Evolutionary conservation across 2,797 vertebrate species (phyloP).

Genomic region (Streptopelia turtur): DNA sequence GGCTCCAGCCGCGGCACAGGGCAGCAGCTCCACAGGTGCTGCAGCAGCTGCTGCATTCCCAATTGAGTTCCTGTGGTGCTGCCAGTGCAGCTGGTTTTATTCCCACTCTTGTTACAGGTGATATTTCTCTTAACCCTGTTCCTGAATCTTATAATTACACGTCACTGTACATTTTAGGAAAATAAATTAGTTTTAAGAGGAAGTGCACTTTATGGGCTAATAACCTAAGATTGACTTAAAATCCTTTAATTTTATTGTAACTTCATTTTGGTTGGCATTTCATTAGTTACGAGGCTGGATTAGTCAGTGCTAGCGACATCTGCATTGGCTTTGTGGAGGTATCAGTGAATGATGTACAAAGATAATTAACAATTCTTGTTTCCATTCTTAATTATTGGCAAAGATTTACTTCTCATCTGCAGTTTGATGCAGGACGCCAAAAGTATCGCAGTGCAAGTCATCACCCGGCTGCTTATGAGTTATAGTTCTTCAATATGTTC

Average conservation of each 20-base stretch:
- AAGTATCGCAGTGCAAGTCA: fast-evolving
- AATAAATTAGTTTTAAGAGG: not conserved
- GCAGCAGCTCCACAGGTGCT: fast-evolving
- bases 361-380: not conserved
- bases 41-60: not conserved
- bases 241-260: not conserved
- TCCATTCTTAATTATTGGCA: not conserved
- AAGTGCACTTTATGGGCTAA: not conserved
- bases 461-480: not conserved
- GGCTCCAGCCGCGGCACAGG: fast-evolving
- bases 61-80: not conserved
- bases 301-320: not conserved
- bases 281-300: not conserved
- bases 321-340: not conserved
- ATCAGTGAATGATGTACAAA: not conserved
- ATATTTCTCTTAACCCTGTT: not conserved
- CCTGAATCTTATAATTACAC: not conserved
- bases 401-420: not conserved
- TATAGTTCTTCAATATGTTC: not conserved
- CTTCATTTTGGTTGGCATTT: not conserved
- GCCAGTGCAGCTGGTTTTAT: not conserved
- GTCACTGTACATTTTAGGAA: not conserved
- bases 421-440: not conserved
- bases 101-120: not conserved
- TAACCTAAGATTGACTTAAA: not conserved